Conservation (phyloP, 2,113 vertebrate genomes). For the Desmodus rotundus region DNA sequence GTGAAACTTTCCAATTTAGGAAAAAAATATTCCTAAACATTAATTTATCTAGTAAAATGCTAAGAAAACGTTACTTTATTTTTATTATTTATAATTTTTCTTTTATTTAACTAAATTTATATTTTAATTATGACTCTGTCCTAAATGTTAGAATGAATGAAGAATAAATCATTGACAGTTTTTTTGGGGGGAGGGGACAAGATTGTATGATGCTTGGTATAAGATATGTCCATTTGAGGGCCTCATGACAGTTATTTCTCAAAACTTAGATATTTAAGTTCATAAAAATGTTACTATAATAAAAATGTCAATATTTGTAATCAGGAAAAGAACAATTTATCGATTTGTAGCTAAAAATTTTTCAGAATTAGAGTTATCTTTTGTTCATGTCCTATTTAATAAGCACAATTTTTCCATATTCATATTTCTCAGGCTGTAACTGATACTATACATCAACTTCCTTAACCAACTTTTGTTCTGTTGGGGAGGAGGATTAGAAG, state of each 20-base stretch:
- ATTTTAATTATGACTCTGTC: background rate
- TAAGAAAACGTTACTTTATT: background rate
- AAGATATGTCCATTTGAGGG: background rate
- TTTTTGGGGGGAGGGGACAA: background rate
- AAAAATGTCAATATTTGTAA: background rate
- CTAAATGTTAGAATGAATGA: background rate
- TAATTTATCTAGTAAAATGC: background rate
- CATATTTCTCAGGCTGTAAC: slow-evolving; percentile 9
- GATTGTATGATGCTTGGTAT: background rate
- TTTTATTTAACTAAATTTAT: background rate
- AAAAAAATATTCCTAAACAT: background rate
- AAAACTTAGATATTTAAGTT: background rate
- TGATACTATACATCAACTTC: background rate
- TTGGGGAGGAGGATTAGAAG: background rate
- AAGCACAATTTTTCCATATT: background rate
- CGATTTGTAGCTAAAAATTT: background rate
- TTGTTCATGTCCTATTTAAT: background rate
- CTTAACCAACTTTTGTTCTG: background rate
- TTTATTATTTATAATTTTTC: background rate
- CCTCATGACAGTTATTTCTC: background rate
- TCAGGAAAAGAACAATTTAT: background rate
- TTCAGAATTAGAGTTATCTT: background rate
- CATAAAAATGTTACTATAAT: background rate
- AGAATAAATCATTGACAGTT: background rate
- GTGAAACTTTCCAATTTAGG: background rate